Evolutionary conservation across 2,888 invertebrate species (phyloP).

Genomic region (Scaptomyza caliginosa): DNA sequence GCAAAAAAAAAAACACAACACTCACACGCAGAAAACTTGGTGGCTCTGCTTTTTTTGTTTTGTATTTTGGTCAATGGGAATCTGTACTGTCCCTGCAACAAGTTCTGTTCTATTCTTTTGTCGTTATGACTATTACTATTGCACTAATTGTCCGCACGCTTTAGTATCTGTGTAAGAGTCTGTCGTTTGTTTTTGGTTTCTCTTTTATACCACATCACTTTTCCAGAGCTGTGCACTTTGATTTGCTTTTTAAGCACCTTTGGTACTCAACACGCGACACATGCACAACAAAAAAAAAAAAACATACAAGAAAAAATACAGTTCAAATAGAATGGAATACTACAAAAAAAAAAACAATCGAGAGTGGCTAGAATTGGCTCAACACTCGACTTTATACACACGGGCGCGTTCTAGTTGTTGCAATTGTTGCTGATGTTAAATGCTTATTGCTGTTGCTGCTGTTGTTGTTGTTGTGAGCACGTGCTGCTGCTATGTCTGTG

Average conservation of each 20-base stretch:
- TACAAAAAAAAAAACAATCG: conserved; percentile 24
- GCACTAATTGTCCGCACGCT: conserved; percentile 23
- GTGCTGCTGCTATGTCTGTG: conserved; percentile 41
- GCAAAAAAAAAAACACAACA: not conserved
- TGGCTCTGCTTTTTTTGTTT: conserved; percentile 2
- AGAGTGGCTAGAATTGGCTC: conserved; percentile 22
- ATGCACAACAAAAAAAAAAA: conserved; percentile 29
- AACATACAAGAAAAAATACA: conserved; percentile 20
- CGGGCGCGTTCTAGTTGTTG: conserved; percentile 19
- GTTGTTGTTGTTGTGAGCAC: conserved; percentile 34
- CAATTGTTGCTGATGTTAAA: conserved; percentile 20
- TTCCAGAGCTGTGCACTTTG: conserved; percentile 62
- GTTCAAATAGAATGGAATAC: conserved; percentile 2
- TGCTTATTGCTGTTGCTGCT: conserved; percentile 15
- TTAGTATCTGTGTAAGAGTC: not conserved
- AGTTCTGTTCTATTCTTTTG: conserved; percentile 45
- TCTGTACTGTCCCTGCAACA: conserved; percentile 65
- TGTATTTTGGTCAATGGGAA: not conserved
- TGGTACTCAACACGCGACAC: conserved; percentile 49
- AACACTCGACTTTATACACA: conserved; percentile 33
- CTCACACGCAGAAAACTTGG: not conserved
- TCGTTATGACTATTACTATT: not conserved
- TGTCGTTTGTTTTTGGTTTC: not conserved
- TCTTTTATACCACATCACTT: conserved; percentile 11
- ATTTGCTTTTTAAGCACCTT: conserved; percentile 48